Conservation (phyloP, 2,888 invertebrate species). For the Charanyca ferruginea region DNA sequence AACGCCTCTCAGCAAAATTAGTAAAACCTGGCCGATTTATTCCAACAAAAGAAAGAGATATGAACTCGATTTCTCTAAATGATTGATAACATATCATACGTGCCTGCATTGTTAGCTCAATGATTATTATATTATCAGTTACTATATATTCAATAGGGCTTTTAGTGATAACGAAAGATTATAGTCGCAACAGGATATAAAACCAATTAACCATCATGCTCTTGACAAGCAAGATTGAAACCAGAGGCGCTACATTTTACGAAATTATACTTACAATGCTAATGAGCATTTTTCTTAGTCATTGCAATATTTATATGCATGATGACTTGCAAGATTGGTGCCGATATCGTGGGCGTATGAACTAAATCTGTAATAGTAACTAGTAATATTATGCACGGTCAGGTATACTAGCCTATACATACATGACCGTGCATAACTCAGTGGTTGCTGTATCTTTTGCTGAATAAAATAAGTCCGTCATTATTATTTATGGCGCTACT, state of each 20-base stretch:
- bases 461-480: no score
- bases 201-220: neutral
- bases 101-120: constrained; percentile 7
- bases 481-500: no score
- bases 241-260: neutral
- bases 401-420: no score
- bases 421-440: neutral
- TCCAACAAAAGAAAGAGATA: neutral
- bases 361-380: neutral
- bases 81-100: constrained; percentile 34
- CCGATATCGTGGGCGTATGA: neutral
- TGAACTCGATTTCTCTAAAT: constrained; percentile 21
- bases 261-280: neutral
- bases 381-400: no score
- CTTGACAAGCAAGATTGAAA: constrained; percentile 12
- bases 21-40: neutral
- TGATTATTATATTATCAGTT: constrained; percentile 26
- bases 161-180: constrained; percentile 31
- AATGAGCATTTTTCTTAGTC: constrained; percentile 8
- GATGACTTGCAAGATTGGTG: constrained; percentile 20
- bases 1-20: neutral
- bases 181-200: constrained; percentile 9
- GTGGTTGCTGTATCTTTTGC: neutral
- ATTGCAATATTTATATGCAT: constrained; percentile 13
- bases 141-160: constrained; percentile 24